Conservation (phyloP, 2,113 vertebrate species). For the Cyanistes caeruleus region DNA sequence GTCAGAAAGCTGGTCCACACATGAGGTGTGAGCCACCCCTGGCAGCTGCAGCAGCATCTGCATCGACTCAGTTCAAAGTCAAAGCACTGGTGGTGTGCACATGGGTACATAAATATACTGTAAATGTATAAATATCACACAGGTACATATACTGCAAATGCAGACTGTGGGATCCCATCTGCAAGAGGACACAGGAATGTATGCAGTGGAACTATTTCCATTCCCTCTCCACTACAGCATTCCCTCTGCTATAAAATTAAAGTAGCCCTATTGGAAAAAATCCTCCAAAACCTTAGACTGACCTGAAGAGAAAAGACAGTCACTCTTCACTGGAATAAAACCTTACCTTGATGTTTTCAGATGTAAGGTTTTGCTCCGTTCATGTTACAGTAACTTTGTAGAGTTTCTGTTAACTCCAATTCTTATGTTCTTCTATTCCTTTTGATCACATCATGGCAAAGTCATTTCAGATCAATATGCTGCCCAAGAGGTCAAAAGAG, state of each 20-base stretch:
- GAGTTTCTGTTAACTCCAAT: not conserved
- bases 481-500: not conserved
- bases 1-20: not conserved
- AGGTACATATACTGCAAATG: accelerated
- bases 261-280: not conserved
- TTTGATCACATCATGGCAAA: not conserved
- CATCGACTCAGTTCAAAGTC: accelerated
- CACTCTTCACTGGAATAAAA: not conserved
- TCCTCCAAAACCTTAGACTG: not conserved
- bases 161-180: not conserved
- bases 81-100: not conserved
- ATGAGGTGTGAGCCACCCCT: not conserved
- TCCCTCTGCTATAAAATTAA: not conserved
- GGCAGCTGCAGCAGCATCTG: not conserved
- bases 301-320: not conserved
- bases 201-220: not conserved
- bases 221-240: not conserved
- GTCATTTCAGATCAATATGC: not conserved
- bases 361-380: not conserved
- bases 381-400: not conserved
- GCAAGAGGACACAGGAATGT: not conserved
- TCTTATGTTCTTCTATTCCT: not conserved
- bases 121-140: accelerated
- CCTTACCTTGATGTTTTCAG: not conserved
- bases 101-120: not conserved